phyloP scores from a whole-genome alignment of 2,888 invertebrate genomes.

The Cryptocheilus praepositus region DNA sequence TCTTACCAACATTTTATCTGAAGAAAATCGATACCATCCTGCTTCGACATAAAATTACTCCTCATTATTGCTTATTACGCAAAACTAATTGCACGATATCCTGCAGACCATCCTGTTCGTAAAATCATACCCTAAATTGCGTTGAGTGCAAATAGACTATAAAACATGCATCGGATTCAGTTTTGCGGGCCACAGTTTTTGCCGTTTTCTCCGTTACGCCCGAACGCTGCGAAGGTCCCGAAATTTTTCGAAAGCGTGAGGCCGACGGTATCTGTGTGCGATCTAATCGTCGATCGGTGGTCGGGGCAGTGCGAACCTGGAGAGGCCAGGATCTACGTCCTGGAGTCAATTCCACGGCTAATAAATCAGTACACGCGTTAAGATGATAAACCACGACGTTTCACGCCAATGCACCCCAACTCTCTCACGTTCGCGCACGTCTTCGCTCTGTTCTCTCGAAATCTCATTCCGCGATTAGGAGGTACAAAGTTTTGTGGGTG shows the following conservation, averaged over 20 bases:
- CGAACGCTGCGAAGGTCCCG: neutral
- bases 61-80: slow-evolving; percentile 1
- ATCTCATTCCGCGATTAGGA: slow-evolving; percentile 34
- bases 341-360: slow-evolving; percentile 45
- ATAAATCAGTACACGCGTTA: slow-evolving; percentile 54
- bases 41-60: neutral
- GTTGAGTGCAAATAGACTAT: too few relatives aligned
- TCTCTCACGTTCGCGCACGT: slow-evolving; percentile 13
- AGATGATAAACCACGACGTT: slow-evolving; percentile 50
- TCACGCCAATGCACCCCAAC: slow-evolving; percentile 22
- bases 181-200: neutral
- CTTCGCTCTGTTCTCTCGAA: slow-evolving; percentile 26
- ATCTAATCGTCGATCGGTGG: slow-evolving; percentile 44
- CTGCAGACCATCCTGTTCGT: neutral
- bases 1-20: slow-evolving; percentile 4
- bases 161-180: too few relatives aligned
- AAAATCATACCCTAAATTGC: slow-evolving; percentile 13
- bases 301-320: slow-evolving; percentile 18
- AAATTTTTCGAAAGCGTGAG: slow-evolving; percentile 15
- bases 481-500: slow-evolving; percentile 20
- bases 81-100: too few relatives aligned
- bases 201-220: slow-evolving; percentile 28
- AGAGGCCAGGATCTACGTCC: slow-evolving; percentile 26
- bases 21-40: slow-evolving; percentile 13
- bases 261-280: slow-evolving; percentile 44